Evolutionary conservation across 2,888 invertebrate genomes (phyloP).

Genomic region (Lacanobia oleracea): DNA sequence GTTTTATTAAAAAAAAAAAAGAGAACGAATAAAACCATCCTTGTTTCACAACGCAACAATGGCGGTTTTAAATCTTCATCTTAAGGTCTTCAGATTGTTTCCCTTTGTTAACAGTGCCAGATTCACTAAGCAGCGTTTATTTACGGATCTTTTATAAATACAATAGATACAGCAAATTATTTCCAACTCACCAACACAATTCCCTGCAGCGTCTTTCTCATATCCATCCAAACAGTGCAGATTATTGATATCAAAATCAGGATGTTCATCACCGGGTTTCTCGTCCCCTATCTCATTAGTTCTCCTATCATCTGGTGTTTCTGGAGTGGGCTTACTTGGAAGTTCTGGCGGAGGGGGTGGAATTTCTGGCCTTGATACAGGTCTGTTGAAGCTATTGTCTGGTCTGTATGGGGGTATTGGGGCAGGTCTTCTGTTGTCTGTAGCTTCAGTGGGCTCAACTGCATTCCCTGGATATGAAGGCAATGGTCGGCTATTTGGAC

Average conservation of each 20-base stretch:
- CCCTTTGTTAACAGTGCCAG: background rate
- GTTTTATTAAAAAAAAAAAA: no score
- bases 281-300: slow-evolving; percentile 67
- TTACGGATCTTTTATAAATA: background rate
- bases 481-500: slow-evolving; percentile 59
- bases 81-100: background rate
- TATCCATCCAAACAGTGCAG: slow-evolving; percentile 89
- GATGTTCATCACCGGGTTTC: slow-evolving; percentile 61
- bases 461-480: slow-evolving; percentile 39
- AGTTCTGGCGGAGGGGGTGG: slow-evolving; percentile 28
- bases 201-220: slow-evolving; percentile 87
- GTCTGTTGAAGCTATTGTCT: slow-evolving; percentile 31
- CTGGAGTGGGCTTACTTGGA: slow-evolving; percentile 29
- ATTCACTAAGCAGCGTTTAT: background rate
- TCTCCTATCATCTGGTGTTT: slow-evolving; percentile 56
- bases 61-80: background rate
- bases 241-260: slow-evolving; percentile 71
- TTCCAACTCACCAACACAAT: slow-evolving; percentile 89
- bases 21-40: background rate
- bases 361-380: slow-evolving; percentile 34
- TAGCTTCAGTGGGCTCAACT: slow-evolving; percentile 20
- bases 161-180: no score
- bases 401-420: slow-evolving; percentile 48
- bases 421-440: slow-evolving; percentile 29
- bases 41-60: background rate